Conservation (phyloP, 1,140 invertebrate species). For the Magallana gigas region DNA sequence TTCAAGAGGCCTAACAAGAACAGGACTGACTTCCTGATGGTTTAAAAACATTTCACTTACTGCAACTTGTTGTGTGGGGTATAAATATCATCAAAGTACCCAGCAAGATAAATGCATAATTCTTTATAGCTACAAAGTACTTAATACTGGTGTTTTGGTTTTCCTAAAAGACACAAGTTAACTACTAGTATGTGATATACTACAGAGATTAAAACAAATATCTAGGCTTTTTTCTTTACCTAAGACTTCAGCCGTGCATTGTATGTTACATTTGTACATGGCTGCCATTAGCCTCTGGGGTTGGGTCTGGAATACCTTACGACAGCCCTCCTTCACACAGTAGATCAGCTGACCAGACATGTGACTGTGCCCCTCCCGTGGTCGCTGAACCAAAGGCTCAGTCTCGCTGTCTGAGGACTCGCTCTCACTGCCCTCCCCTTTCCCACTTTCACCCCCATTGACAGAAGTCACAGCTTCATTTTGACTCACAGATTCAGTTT, state of each 20-base stretch:
- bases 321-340: slow-evolving; percentile 92
- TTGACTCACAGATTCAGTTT: not conserved
- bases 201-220: no score
- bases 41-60: no score
- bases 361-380: slow-evolving; percentile 72
- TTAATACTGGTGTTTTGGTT: no score
- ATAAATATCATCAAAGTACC: no score
- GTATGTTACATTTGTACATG: slow-evolving; percentile 96
- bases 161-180: no score
- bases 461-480: not conserved
- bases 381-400: not conserved
- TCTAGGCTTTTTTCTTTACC: slow-evolving; percentile 81
- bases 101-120: no score
- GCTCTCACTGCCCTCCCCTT: not conserved
- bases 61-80: no score
- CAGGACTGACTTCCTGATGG: no score
- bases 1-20: no score
- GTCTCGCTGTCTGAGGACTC: slow-evolving; percentile 1
- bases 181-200: no score
- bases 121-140: no score
- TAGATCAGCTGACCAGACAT: slow-evolving; percentile 94
- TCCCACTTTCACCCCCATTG: slow-evolving; percentile 15
- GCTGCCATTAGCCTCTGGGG: slow-evolving; percentile 95
- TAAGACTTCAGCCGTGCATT: slow-evolving; percentile 94
- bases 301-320: slow-evolving; percentile 92